Base-by-base conservation (phyloP, 2,888 invertebrate genomes). In the Aspidiotus rigidus region DNA sequence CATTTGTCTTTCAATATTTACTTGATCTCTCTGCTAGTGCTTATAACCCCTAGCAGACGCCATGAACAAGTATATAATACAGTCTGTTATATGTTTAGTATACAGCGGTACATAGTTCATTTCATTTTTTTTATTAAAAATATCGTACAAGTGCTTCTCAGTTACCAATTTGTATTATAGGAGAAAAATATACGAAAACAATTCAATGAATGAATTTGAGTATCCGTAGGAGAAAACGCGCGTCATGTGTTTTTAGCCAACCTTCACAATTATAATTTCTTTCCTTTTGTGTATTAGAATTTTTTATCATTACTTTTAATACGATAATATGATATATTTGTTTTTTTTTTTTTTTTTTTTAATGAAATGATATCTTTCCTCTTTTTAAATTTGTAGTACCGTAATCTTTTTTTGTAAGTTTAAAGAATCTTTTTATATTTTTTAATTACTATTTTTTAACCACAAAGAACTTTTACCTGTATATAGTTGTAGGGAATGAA, bases 91-190 rank as follows among this genome's bases (percentile, higher is more conserved):
- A 60, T 44, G 44, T 67, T 59, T 67, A 16, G 39, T 53, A 39
- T 56, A 44, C 59, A 67, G 67, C 59, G 67, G 67, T 67, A 60
- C 60, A 60, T 67, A 41, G 60, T 67, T 67, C 17, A 57, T 66
- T 56, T 3, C 28, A 28, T 10, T 59, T 59, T 49, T 42, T 59
- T 59, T 59, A 39, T 59, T 16, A n/a, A 60, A 60, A 59, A 67
- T 67, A 60, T 67, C 59, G 67, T 67, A 53, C 67, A 59, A 67
- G 59, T 60, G 67, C 67, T 67, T 67, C 67, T 67, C 67, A 67
- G 67, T 67, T 67, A 67, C 67, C 67, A 67, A 13, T 67, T 59
- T 67, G 67, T 67, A 67, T 67, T 56, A 64, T 41, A 42, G 64
- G 28, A 28, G 28, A 28, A 5, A 3, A 28, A 28, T 28, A 28